A percentile compares a stretch with the other conserved stretches of the same genome.
phyloP scores from a whole-genome alignment of 2,888 invertebrate genomes.

The Acrocyrtus sp. region DNA sequence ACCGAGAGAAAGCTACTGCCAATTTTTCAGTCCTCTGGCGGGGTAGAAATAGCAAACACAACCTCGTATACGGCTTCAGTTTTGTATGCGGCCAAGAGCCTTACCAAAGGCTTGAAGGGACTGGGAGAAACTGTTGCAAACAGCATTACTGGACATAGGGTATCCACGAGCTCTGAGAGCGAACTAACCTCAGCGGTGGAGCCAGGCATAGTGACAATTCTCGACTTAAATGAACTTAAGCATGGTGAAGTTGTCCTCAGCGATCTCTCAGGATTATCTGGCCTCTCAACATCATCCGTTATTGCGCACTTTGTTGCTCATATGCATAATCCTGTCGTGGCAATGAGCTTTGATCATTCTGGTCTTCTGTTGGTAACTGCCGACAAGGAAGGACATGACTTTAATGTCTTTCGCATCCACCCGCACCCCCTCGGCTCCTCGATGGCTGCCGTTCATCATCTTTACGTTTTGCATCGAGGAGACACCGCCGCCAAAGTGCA shows the following conservation, averaged over 20 bases:
- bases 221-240: constrained; percentile 71
- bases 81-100: constrained; percentile 92
- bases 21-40: constrained; percentile 80
- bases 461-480: constrained; percentile 93
- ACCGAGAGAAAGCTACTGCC: constrained; percentile 87
- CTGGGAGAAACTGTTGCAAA: constrained; percentile 92
- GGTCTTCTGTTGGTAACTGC: constrained; percentile 91
- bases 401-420: constrained; percentile 94
- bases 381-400: constrained; percentile 92
- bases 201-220: constrained; percentile 87
- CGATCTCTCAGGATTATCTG: constrained; percentile 61
- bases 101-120: constrained; percentile 89
- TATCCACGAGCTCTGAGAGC: constrained; percentile 67
- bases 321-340: constrained; percentile 82
- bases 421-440: constrained; percentile 91
- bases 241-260: constrained; percentile 59
- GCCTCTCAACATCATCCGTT: constrained; percentile 65
- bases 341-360: constrained; percentile 89
- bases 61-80: constrained; percentile 87
- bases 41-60: constrained; percentile 76
- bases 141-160: constrained; percentile 77
- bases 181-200: constrained; percentile 72
- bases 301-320: constrained; percentile 91
- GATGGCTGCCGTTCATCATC: constrained; percentile 90
- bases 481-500: constrained; percentile 96